These are phyloP conservation scores for Parthenolecanium corni DNA, from an alignment of 2,888 invertebrate genomes.

Conservation along the genomic window DNA sequence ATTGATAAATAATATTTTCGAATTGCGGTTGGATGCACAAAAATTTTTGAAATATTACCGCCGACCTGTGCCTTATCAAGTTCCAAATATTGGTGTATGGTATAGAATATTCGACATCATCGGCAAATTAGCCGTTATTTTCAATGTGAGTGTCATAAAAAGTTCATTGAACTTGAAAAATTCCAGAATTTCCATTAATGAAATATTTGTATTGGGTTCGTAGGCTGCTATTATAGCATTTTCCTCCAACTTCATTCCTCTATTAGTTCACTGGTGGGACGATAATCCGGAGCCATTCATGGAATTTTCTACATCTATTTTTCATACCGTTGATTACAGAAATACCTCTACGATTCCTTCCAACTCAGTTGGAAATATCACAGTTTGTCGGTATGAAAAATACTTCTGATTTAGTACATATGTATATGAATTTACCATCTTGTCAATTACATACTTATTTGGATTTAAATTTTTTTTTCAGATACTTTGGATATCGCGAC, in stretches of 20 bases:
- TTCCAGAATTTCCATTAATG: neutral
- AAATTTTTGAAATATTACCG: constrained; percentile 76
- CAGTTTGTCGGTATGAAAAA: constrained; percentile 49
- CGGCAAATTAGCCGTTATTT: constrained; percentile 82
- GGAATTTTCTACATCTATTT: constrained; percentile 62
- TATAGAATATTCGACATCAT: constrained; percentile 84
- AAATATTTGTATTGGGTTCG: constrained; percentile 9
- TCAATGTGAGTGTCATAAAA: constrained; percentile 61
- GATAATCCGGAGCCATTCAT: constrained; percentile 62
- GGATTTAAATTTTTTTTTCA: constrained; percentile 36
- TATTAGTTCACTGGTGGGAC: constrained; percentile 59
- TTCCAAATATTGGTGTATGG: constrained; percentile 90
- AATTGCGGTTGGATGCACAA: constrained; percentile 87
- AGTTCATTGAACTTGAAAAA: neutral
- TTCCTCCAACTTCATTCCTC: constrained; percentile 30
- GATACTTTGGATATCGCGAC: constrained; percentile 79
- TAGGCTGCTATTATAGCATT: constrained; percentile 30
- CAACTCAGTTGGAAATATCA: constrained; percentile 42
- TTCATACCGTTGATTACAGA: constrained; percentile 53
- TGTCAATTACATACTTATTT: neutral
- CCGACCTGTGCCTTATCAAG: constrained; percentile 77
- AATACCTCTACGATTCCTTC: constrained; percentile 40
- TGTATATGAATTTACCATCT: too few relatives aligned
- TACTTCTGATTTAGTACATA: too few relatives aligned
- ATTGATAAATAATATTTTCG: constrained; percentile 84